Evolutionary conservation across 1,140 invertebrate genomes (phyloP), one percentile per base, ranked within the genome.

Genomic region (Vollenhovia emeryi): DNA sequence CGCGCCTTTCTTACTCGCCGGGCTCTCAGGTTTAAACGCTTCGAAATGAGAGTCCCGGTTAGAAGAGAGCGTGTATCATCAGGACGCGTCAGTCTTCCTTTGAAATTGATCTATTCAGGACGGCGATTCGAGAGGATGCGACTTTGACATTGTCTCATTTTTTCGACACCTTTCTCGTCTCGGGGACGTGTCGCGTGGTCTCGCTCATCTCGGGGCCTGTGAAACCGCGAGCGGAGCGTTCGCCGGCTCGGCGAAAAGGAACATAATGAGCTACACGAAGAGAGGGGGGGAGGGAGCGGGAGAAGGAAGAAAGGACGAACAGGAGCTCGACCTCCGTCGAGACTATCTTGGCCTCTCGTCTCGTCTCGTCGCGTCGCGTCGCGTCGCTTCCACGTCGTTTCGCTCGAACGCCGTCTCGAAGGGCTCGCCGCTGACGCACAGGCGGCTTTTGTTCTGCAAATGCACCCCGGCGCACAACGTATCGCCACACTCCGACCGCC

Each of bases 381-480:
- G 30, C 30, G 55, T 75, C 57, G 69, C 62, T 78, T 85, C 52
- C 60, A 52, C 52, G 36, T 71, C 66, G 57, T 52, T 80, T 80
- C 78, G 43, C 69, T 50, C 11, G 45, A 79, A 79, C 68, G 79
- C 55, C 8, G 62, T 85, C 43, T 82, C 52, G 66, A 71, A 82
- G 55, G 52, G 62, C 45, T 62, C 62, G 40, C 52, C 30, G 48
- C 24, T 43, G 84, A 69, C 30, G 76, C 76, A 82, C n/a, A 40
- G 36, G 50, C 50, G 45, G 68, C 64, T 82, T 82, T 86, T 86
- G 76, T 86, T 71, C 84, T 71, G 76, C 55, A 73, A 86, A 69
- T 86, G 66, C 64, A 80, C 21, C 33, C 59, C 27, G 24, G 33
- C 45, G 33, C 66, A n/a, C n/a, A 24, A 40, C 64, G 48, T 33